These are phyloP conservation scores for Nowickia ferox DNA, from an alignment of 2,888 invertebrate species.

Conservation along the genomic window DNA sequence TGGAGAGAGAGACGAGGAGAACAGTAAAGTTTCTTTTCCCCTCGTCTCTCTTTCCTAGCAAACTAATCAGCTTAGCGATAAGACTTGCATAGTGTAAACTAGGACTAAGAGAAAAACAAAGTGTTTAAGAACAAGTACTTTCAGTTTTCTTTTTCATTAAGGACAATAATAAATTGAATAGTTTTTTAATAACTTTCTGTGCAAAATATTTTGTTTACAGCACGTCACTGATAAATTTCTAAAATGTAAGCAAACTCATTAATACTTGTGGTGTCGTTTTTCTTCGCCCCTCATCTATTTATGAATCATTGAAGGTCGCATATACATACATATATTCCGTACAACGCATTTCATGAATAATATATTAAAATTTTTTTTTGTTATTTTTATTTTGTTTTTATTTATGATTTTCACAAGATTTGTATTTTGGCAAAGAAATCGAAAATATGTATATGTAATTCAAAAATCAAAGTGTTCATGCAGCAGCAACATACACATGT, in stretches of 20 bases:
- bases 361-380: conserved; percentile 26
- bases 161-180: not conserved
- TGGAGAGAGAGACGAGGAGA: too few species aligned
- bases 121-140: not conserved
- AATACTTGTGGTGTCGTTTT: not conserved
- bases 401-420: conserved; percentile 26
- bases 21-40: too few species aligned
- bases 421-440: conserved; percentile 39
- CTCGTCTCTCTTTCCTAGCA: too few species aligned
- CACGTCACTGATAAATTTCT: conserved; percentile 5
- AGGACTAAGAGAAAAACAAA: too few species aligned
- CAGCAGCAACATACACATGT: not conserved
- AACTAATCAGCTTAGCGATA: too few species aligned
- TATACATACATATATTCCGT: conserved; percentile 22
- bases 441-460: not conserved
- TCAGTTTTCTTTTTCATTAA: not conserved
- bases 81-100: too few species aligned
- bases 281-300: not conserved
- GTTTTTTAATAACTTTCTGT: not conserved
- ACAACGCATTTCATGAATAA: conserved; percentile 61
- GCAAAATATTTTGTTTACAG: not conserved
- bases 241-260: conserved; percentile 26
- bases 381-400: not conserved
- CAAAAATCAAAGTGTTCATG: too few species aligned
- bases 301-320: conserved; percentile 21